Base-by-base conservation (phyloP, 2,888 invertebrate genomes). In the Pseudanteris insignis region DNA sequence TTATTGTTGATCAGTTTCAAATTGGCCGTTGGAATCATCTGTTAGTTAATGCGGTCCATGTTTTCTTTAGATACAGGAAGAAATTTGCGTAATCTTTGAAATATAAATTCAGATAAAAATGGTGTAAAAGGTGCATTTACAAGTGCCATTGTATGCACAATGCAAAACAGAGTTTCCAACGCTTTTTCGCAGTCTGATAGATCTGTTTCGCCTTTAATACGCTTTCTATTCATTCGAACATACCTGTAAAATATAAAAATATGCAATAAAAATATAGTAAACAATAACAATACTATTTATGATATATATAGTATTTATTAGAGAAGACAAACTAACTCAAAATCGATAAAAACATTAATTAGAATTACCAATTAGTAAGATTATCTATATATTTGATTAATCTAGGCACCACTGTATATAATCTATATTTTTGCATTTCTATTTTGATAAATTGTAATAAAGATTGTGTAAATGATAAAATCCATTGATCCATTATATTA, bases 121-220 rank as follows among this genome's bases (percentile, higher is more conserved):
- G 99, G 99, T 0, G 96, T 95, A 79, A 98, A 98, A 0, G 99
- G 96, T 1, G 98, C 93, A 92, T 99, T 97, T 71, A 97, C 88
- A 69, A 91, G 86, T 0, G 90, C 87, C 88, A 99, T 93, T 43
- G 91, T 89, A 73, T 89, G 90, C 21, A 99, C 82, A 0, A 98
- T 94, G 68, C 89, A 87, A 76, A 90, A 96, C 5, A 99, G 84
- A 0, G 97, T 94, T 67, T 91, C 89, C 47, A 99, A 81, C 0
- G 97, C 94, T 48, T 88, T 84, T 59, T 88, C 85, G 73, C 94
- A 93, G 74, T 98, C 96, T 18, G 86, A 84, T 1, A 84, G 76
- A 0, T 94, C 93, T 64, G 84, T 84, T 74, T 96, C 96, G 28
- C 97, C 97, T 84, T 97, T 98, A 59, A 99, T 86, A 41, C 99